Evolutionary conservation across 2,113 vertebrate genomes (phyloP).

Genomic region (Cyprinodon brontotheroides): DNA sequence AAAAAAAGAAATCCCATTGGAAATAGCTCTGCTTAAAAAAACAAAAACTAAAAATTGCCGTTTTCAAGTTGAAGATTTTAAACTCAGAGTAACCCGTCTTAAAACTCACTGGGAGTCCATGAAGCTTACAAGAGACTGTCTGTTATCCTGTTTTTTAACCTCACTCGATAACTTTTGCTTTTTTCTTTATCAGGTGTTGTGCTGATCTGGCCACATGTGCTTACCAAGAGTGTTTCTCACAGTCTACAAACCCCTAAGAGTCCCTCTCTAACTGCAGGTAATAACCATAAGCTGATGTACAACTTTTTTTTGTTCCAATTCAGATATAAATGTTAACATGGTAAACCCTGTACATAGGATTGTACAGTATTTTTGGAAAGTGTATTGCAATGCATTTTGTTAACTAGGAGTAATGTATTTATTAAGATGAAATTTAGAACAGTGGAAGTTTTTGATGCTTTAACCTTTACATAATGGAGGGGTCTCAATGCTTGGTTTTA

Average conservation of each 20-base stretch:
- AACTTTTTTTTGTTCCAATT: not conserved
- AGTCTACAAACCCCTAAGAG: slow-evolving; percentile 8
- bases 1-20: not conserved
- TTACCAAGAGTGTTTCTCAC: slow-evolving; percentile 41
- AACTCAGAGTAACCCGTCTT: too few species aligned
- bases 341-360: not conserved
- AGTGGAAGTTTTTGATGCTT: not conserved
- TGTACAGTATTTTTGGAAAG: not conserved
- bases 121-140: too few species aligned
- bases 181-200: slow-evolving; percentile 54
- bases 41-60: too few species aligned
- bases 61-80: too few species aligned
- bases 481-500: too few species aligned
- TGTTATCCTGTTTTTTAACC: not conserved
- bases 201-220: slow-evolving; percentile 48
- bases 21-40: not conserved
- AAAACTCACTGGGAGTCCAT: too few species aligned
- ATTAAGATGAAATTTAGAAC: not conserved
- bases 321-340: not conserved
- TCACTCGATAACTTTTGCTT: not conserved
- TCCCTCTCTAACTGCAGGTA: slow-evolving; percentile 51
- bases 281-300: not conserved
- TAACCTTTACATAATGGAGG: too few species aligned
- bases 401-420: not conserved
- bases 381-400: not conserved